phyloP scores from a whole-genome alignment of 2,113 vertebrate genomes.

The Illadopsis cleaveri region DNA sequence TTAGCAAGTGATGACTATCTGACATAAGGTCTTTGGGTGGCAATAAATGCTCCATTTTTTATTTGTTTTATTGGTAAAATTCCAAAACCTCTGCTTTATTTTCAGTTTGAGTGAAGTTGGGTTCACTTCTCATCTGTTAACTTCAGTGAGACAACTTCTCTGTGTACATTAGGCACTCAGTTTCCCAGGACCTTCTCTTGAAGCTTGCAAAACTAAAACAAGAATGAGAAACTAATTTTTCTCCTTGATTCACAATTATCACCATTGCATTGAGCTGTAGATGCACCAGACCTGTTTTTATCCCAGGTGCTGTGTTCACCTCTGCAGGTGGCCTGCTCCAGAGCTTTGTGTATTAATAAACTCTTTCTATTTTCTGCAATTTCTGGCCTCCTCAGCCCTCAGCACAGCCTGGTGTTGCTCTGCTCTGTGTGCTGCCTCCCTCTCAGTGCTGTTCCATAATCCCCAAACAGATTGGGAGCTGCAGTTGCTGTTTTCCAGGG shows the following conservation, averaged over 20 bases:
- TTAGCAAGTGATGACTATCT: not conserved
- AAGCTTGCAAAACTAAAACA: not conserved
- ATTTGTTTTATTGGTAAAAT: not conserved
- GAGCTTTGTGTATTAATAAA: not conserved
- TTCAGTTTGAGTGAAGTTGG: not conserved
- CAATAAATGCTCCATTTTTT: not conserved
- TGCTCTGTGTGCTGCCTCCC: not conserved
- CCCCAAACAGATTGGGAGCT: not conserved
- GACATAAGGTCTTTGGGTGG: not conserved
- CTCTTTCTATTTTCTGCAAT: not conserved
- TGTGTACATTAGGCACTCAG: not conserved
- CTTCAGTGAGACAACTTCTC: not conserved
- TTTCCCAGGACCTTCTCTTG: not conserved
- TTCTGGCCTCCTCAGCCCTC: not conserved
- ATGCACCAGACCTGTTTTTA: not conserved
- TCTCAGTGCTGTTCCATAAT: not conserved
- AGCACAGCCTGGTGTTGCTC: not conserved
- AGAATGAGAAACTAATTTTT: not conserved
- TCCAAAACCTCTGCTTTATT: not conserved
- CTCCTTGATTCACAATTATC: not conserved
- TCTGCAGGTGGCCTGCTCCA: not conserved
- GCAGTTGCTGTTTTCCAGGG: not conserved
- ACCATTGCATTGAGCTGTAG: not conserved
- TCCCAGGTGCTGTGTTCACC: not conserved
- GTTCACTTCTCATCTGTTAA: not conserved